Base-by-base conservation (phyloP, 2,888 invertebrate genomes). In the Aspidiotus destructor region DNA sequence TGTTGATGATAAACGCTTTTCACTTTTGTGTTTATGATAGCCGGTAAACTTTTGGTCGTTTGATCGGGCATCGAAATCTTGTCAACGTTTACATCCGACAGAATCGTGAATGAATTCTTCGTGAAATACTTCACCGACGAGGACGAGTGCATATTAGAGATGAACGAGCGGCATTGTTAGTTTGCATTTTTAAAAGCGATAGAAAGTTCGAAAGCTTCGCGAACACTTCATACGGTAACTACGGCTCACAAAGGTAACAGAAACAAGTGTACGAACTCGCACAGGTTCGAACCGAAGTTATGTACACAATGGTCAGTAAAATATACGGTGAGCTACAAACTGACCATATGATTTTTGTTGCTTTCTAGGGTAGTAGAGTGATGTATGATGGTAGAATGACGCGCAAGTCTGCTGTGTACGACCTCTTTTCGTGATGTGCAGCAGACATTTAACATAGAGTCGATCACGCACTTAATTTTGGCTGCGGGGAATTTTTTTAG, bases 31-130 rank as follows among this genome's bases (percentile, higher is more conserved):
- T 16, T 13, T 10, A 52, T n/a, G 9, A 55, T 17, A 28, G n/a
- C 41, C 11, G 64, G 55, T n/a, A 63, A n/a, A 55, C 41, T n/a
- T 52, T 52, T n/a, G 16, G 57, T 41, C 7, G 40, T 11, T 28
- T 28, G 28, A n/a, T 55, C 57, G 55, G 15, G 41, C 64, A 64
- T 57, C 41, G 64, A 57, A 8, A n/a, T 3, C 48, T 42, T 48
- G 48, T 8, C 53, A 58, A 13, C 41, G 16, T 42, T 41, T 2
- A 17, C 62, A 55, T 40, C 62, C 28, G 42, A 44, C 10, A 70
- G 67, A 15, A 70, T 42, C n/a, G 67, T 41, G 41, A 69, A 70
- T 11, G 70, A 70, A 52, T 68, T 61, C 41, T 63, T 44, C 61
- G 52, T 28, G 11, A 52, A 15, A 54, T 53, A 28, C 5, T 28